Conservation (phyloP, 2,797 vertebrate genomes). For the Clangula hyemalis region DNA sequence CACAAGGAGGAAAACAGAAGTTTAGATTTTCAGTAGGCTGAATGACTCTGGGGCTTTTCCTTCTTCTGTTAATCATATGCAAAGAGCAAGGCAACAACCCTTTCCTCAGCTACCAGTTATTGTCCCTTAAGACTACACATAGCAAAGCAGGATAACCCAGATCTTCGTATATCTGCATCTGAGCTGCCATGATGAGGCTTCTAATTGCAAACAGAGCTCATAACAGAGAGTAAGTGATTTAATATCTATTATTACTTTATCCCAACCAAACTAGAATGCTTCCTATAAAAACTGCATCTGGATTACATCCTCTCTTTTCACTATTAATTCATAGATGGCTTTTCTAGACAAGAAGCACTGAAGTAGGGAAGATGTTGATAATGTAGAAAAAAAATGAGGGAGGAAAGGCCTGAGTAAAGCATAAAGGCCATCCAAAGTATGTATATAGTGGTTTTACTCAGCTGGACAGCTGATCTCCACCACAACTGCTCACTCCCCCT, state of each 20-base stretch:
- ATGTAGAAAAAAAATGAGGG: background rate
- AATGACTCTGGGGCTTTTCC: background rate
- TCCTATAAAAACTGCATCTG: background rate
- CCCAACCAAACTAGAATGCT: background rate
- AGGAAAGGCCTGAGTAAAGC: background rate
- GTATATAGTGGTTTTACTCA: background rate
- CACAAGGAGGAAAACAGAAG: background rate
- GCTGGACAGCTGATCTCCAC: no score
- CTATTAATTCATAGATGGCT: background rate
- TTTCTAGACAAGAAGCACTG: background rate
- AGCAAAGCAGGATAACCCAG: background rate
- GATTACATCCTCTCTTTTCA: background rate
- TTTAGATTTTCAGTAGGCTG: background rate
- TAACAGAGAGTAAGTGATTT: background rate
- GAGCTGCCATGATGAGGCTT: background rate
- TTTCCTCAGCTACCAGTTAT: background rate
- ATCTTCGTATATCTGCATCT: background rate
- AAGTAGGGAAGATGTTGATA: background rate
- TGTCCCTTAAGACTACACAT: accelerated
- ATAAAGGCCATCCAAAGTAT: background rate
- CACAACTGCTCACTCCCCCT: no score
- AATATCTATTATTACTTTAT: background rate
- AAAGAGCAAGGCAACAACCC: background rate
- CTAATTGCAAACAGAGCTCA: background rate
- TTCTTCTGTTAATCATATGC: background rate